A percentile compares a stretch with the other conserved stretches of the same genome.
These are phyloP conservation scores for Ara ararauna DNA, from an alignment of 2,797 vertebrate genomes.

Conservation along the genomic window DNA sequence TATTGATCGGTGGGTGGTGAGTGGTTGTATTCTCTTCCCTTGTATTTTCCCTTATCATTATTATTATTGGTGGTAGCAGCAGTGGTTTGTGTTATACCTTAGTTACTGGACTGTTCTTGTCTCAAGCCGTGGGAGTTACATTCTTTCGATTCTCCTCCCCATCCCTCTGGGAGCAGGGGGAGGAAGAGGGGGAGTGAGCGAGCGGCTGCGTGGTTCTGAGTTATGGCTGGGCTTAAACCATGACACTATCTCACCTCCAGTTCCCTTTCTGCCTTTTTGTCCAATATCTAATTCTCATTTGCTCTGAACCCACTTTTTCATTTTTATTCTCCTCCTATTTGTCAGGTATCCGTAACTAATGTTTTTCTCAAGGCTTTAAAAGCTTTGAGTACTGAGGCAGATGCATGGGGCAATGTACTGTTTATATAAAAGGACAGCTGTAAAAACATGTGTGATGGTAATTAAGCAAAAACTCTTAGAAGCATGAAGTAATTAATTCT, in stretches of 20 bases:
- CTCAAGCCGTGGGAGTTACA: no score
- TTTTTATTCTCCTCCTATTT: background rate
- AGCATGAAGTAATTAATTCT: conserved; percentile 47
- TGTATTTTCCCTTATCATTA: no score
- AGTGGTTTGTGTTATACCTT: no score
- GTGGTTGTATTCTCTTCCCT: no score
- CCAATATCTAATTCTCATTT: background rate
- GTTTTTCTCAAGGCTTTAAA: conserved; percentile 17
- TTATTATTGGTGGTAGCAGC: no score
- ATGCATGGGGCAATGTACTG: background rate
- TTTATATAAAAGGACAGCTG: conserved; percentile 67
- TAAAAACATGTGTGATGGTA: conserved; percentile 67
- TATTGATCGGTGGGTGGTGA: no score
- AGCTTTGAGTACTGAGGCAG: conserved; percentile 10
- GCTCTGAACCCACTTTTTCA: background rate
- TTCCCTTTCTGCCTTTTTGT: background rate
- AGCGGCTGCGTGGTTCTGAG: no score
- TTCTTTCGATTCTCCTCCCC: no score
- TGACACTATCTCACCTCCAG: background rate
- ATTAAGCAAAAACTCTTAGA: conserved; percentile 56
- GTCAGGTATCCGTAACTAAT: background rate
- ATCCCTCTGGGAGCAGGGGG: no score
- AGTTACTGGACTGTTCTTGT: no score
- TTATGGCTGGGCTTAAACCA: no score
- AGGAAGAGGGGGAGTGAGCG: no score